These are phyloP conservation scores for Cryptophagus acutangulus DNA, from an alignment of 2,888 invertebrate genomes.

Conservation along the genomic window DNA sequence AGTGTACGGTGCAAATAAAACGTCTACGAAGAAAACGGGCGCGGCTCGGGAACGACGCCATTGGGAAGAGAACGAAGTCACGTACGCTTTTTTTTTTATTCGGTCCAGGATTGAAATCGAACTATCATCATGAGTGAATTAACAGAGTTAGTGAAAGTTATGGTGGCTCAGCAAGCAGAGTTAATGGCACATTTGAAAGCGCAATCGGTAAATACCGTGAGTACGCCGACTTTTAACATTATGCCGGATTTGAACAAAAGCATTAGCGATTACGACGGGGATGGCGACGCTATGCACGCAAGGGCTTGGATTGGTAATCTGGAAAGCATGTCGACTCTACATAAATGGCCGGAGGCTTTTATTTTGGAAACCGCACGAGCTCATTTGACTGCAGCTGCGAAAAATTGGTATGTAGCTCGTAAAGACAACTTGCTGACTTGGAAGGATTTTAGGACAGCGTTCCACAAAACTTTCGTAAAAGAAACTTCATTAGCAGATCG, in stretches of 20 bases:
- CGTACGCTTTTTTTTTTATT: no score
- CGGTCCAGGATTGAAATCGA: no score
- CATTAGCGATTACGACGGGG: conserved; percentile 8
- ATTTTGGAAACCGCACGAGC: conserved; percentile 19
- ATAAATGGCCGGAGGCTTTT: conserved; percentile 17
- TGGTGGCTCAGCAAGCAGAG: no score
- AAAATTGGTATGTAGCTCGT: conserved; percentile 3
- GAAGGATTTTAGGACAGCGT: neutral
- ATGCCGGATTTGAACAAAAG: conserved; percentile 14
- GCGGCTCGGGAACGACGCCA: no score
- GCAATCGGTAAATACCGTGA: no score
- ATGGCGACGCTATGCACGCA: conserved; percentile 1
- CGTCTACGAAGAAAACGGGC: no score
- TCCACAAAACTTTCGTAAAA: conserved; percentile 1
- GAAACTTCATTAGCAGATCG: neutral
- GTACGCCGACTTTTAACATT: conserved; percentile 5
- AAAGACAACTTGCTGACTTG: neutral
- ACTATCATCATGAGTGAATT: no score
- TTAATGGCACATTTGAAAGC: no score
- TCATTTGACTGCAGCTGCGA: conserved; percentile 12
- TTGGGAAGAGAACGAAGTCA: no score
- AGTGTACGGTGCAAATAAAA: no score
- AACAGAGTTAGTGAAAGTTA: no score
- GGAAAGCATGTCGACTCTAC: conserved; percentile 11
- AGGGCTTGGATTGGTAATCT: conserved; percentile 9